Evolutionary conservation across 2,113 vertebrate species (phyloP).

Genomic region (Orientallactaga bullata): DNA sequence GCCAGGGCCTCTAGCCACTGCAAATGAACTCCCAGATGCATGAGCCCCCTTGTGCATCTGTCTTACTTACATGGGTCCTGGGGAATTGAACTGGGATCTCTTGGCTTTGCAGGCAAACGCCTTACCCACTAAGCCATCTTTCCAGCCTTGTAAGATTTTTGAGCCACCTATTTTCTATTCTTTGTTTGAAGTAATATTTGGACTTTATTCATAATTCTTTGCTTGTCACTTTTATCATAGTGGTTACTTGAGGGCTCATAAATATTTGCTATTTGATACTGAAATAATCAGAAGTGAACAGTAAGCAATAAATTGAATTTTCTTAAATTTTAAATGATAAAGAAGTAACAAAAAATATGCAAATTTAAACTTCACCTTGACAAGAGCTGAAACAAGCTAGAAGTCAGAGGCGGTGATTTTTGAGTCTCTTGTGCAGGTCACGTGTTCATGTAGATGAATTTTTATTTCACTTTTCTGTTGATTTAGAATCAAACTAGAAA

Average conservation of each 20-base stretch:
- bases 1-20: too few relatives aligned
- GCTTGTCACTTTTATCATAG: background rate
- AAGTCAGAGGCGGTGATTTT: background rate
- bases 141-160: background rate
- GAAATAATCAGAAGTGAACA: constrained; percentile 21
- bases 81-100: too few relatives aligned
- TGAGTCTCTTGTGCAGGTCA: background rate
- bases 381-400: constrained; percentile 20
- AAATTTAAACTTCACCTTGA: constrained; percentile 4
- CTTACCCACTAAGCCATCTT: too few relatives aligned
- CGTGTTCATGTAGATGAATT: background rate
- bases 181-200: background rate
- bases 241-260: background rate
- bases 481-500: constrained; percentile 33
- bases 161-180: background rate
- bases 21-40: too few relatives aligned
- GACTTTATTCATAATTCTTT: background rate
- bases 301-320: background rate
- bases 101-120: too few relatives aligned
- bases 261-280: constrained; percentile 13
- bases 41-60: too few relatives aligned
- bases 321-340: constrained; percentile 19
- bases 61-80: too few relatives aligned
- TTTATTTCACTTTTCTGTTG: constrained; percentile 9
- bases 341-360: constrained; percentile 5